phyloP scores from a whole-genome alignment of 2,797 vertebrate species.

The Decapterus maruadsi region DNA sequence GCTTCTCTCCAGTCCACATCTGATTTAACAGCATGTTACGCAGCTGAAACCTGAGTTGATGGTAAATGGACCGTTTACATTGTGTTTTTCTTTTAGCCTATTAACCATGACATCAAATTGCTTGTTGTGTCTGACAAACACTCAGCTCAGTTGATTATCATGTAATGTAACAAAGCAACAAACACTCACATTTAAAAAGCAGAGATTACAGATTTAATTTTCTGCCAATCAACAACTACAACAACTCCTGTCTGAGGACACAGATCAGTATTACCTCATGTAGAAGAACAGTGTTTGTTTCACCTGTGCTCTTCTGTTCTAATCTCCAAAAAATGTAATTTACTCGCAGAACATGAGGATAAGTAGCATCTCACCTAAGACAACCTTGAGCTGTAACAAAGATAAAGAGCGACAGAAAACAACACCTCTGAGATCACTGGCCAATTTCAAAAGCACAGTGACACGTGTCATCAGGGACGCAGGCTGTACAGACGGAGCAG shows the following conservation, averaged over 20 bases:
- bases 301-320: not conserved
- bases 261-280: not conserved
- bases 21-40: not conserved
- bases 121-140: not conserved
- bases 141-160: no score
- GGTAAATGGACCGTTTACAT: no score
- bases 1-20: constrained; percentile 16
- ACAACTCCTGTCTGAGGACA: not conserved
- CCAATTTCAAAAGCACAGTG: not conserved
- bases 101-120: not conserved
- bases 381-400: not conserved
- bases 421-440: not conserved
- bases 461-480: not conserved
- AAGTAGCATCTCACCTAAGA: no score
- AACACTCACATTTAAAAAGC: not conserved
- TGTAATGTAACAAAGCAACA: not conserved
- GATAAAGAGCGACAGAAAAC: constrained; percentile 2
- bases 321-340: not conserved
- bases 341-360: not conserved
- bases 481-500: not conserved
- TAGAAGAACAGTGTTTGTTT: not conserved
- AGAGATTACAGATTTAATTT: no score
- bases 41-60: not conserved
- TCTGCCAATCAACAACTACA: not conserved
- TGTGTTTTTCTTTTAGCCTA: no score